Evolutionary conservation across 1,140 invertebrate genomes (phyloP).

Genomic region (Micrasema longulum): DNA sequence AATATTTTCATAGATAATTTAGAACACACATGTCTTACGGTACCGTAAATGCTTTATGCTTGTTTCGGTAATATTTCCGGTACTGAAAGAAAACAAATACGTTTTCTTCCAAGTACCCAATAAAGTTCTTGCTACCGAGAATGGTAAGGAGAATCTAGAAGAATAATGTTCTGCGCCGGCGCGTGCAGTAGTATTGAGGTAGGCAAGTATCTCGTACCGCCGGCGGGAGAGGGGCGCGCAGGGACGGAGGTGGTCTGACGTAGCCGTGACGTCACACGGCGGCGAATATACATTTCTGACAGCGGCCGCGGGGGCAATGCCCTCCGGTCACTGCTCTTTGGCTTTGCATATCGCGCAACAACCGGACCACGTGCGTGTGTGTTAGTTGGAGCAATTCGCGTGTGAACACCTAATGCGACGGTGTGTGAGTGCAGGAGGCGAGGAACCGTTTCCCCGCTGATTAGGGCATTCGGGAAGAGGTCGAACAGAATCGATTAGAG

Average conservation of each 20-base stretch:
- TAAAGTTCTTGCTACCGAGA: background rate
- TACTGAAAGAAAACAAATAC: too few species aligned
- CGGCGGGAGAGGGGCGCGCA: constrained; percentile 1
- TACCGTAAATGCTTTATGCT: too few species aligned
- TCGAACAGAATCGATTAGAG: constrained; percentile 38
- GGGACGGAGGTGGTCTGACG: constrained; percentile 27
- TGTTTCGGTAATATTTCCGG: too few species aligned
- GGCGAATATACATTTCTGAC: constrained; percentile 45
- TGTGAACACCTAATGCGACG: constrained; percentile 4
- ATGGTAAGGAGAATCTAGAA: constrained; percentile 15
- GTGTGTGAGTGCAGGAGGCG: constrained; percentile 20
- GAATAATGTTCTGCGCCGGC: constrained; percentile 25
- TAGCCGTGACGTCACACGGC: constrained; percentile 38
- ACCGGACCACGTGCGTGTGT: constrained; percentile 32
- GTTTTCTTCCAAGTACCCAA: too few species aligned
- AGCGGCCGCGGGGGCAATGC: constrained; percentile 46
- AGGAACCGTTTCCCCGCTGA: constrained; percentile 39
- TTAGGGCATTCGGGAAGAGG: constrained; percentile 45
- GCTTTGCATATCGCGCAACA: constrained; percentile 48
- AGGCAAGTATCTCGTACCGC: constrained; percentile 28
- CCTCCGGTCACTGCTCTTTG: constrained; percentile 54
- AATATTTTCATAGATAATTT: too few species aligned
- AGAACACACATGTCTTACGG: too few species aligned
- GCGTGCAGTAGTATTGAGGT: constrained; percentile 37
- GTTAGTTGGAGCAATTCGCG: constrained; percentile 19